phyloP scores from a whole-genome alignment of 2,888 invertebrate genomes.

The Drepana falcataria region DNA sequence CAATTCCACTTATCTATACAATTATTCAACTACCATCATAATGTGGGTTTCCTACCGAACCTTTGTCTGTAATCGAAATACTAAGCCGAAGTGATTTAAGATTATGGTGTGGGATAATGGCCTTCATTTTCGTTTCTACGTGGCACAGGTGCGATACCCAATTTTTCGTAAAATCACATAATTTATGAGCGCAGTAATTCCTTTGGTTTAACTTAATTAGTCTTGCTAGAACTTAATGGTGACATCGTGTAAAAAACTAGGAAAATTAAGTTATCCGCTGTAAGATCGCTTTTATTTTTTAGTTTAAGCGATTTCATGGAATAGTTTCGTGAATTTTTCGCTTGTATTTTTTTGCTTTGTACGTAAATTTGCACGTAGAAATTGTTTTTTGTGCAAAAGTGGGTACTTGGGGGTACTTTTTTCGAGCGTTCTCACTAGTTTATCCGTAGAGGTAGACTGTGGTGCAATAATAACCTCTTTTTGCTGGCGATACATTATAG shows the following conservation, averaged over 20 bases:
- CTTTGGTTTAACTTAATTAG: constrained; percentile 38
- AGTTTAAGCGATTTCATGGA: neutral
- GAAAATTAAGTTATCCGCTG: constrained; percentile 11
- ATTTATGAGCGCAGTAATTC: constrained; percentile 51
- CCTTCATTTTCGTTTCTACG: constrained; percentile 64
- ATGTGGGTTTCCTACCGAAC: constrained; percentile 68
- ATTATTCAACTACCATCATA: constrained; percentile 75
- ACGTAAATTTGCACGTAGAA: too few species aligned
- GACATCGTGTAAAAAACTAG: neutral
- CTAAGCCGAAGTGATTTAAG: constrained; percentile 77
- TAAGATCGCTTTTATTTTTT: constrained; percentile 18
- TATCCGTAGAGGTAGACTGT: too few species aligned
- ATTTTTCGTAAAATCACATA: constrained; percentile 61
- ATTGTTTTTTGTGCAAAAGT: too few species aligned
- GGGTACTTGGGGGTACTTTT: too few species aligned
- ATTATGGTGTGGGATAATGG: constrained; percentile 75
- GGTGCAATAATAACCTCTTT: too few species aligned
- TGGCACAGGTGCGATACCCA: constrained; percentile 62
- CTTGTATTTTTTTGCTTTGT: too few species aligned
- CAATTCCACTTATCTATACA: constrained; percentile 72
- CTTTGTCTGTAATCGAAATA: constrained; percentile 77
- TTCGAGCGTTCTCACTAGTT: too few species aligned
- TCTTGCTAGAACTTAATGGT: constrained; percentile 18
- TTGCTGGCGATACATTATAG: too few species aligned
- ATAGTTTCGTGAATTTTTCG: neutral